Percentiles rank a stretch among this genome's conserved stretches.
These are phyloP conservation scores for Wasmannia auropunctata DNA, from an alignment of 1,140 invertebrate species.

Conservation along the genomic window DNA sequence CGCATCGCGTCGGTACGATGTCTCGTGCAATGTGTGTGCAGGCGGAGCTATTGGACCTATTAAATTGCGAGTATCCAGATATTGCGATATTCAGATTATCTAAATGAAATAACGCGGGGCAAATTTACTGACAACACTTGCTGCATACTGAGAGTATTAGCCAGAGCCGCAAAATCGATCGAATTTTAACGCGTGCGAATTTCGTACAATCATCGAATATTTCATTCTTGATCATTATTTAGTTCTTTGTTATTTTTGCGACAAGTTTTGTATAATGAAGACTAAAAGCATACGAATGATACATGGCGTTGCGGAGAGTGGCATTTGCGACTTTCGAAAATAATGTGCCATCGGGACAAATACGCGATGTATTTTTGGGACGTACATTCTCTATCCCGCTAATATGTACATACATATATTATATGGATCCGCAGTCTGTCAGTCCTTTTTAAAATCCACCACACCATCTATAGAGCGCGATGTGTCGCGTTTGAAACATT, in stretches of 20 bases:
- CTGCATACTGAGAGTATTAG: neutral
- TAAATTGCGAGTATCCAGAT: slow-evolving; percentile 7
- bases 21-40: neutral
- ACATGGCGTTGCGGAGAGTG: neutral
- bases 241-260: neutral
- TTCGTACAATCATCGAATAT: neutral
- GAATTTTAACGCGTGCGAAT: neutral
- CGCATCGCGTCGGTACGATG: slow-evolving; percentile 14
- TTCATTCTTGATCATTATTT: neutral
- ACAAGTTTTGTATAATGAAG: slow-evolving; percentile 25
- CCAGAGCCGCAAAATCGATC: neutral
- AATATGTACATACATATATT: slow-evolving; percentile 45
- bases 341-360: neutral
- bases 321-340: neutral
- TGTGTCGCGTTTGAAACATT: slow-evolving; percentile 28
- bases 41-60: neutral
- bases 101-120: neutral
- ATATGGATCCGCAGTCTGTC: slow-evolving; percentile 26
- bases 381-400: neutral
- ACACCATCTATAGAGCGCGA: neutral
- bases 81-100: neutral
- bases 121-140: neutral
- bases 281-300: neutral
- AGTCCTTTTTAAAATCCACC: slow-evolving; percentile 39
- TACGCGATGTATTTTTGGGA: slow-evolving; percentile 3